phyloP scores from a whole-genome alignment of 2,797 vertebrate species.

The Nannoperca australis region DNA sequence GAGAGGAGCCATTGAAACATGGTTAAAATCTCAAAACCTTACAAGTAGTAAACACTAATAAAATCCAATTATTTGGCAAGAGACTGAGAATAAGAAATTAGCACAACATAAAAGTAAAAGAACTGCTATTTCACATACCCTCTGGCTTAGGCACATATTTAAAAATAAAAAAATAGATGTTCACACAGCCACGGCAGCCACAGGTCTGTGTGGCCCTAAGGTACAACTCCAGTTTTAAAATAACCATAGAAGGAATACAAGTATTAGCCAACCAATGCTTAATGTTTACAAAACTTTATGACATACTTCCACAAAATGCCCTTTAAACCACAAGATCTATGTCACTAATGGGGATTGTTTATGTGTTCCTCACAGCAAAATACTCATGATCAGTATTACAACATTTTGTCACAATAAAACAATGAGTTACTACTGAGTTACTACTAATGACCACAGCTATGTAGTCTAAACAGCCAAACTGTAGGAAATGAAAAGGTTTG shows the following conservation, averaged over 20 bases:
- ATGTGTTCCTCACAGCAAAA: background rate
- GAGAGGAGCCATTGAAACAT: conserved; percentile 14
- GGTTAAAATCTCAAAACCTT: conserved; percentile 35
- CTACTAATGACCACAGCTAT: background rate
- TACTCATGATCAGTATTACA: background rate
- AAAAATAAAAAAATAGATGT: conserved; percentile 42
- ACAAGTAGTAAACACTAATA: conserved; percentile 38
- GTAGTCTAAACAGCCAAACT: background rate
- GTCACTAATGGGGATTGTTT: background rate
- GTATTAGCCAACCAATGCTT: conserved; percentile 16
- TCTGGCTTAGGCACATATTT: conserved; percentile 24
- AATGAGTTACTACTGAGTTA: background rate
- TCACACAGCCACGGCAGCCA: conserved; percentile 7
- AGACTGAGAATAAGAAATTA: conserved; percentile 31
- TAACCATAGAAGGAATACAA: conserved; percentile 24
- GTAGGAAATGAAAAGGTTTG: background rate
- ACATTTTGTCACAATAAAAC: background rate
- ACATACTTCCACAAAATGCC: conserved; percentile 9
- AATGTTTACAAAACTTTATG: conserved; percentile 18
- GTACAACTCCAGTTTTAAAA: conserved; percentile 22
- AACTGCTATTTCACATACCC: conserved; percentile 26
- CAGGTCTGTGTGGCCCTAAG: conserved; percentile 38
- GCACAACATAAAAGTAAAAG: conserved; percentile 23
- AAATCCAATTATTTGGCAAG: conserved; percentile 35
- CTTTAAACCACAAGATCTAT: background rate